phyloP scores from a whole-genome alignment of 1,140 invertebrate genomes.

The Latrodectus geometricus region DNA sequence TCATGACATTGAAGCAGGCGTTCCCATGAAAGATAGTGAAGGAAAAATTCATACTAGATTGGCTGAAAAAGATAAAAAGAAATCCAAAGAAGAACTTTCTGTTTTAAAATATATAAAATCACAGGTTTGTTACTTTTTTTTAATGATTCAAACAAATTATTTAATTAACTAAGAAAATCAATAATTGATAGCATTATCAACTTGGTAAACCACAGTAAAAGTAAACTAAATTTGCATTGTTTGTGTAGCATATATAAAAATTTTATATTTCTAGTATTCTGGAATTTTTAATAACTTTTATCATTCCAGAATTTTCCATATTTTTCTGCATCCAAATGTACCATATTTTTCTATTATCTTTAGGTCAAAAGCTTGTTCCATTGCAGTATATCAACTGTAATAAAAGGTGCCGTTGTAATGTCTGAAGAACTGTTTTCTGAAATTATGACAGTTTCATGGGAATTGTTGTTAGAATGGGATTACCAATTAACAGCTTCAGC shows the following conservation, averaged over 20 bases:
- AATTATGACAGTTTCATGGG: constrained; percentile 92
- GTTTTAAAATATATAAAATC: constrained; percentile 89
- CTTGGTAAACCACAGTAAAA: not conserved
- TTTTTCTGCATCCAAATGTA: not conserved
- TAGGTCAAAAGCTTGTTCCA: constrained; percentile 90
- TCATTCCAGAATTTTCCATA: not conserved
- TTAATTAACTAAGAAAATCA: too few relatives aligned
- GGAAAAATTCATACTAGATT: constrained; percentile 2
- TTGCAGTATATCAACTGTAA: constrained; percentile 85
- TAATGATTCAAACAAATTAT: too few relatives aligned
- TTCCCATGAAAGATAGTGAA: constrained; percentile 35
- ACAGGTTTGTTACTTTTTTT: constrained; percentile 71
- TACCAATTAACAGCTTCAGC: constrained; percentile 72
- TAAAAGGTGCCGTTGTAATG: constrained; percentile 93
- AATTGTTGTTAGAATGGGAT: constrained; percentile 85
- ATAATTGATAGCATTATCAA: not conserved
- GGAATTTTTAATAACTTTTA: too few relatives aligned
- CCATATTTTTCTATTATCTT: not conserved
- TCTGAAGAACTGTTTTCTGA: constrained; percentile 88
- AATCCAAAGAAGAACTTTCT: constrained; percentile 74
- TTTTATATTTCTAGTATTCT: too few relatives aligned
- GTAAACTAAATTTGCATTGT: too few relatives aligned
- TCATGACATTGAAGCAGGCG: constrained; percentile 65
- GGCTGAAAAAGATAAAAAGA: constrained; percentile 70
- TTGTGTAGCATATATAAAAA: too few relatives aligned